Conservation (phyloP, 64 coral and sea anemone species). For the Hydrozoanthus tunicans region DNA sequence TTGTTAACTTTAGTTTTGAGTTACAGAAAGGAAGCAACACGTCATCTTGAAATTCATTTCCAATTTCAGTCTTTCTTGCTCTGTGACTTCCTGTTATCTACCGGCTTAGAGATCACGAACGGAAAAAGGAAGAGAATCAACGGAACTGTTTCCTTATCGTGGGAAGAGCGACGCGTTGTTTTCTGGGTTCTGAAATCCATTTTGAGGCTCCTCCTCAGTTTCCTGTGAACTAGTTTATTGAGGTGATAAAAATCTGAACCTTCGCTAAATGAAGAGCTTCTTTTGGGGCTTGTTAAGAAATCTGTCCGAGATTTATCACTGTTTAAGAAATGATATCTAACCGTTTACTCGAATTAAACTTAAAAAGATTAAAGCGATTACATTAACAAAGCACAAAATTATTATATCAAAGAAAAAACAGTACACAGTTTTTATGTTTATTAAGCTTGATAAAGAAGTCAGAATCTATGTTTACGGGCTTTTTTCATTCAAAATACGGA, state of each 20-base stretch:
- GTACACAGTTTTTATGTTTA: no score
- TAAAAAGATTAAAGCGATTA: neutral
- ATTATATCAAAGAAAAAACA: no score
- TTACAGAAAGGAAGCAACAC: neutral
- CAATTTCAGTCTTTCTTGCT: neutral
- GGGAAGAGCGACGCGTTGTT: neutral
- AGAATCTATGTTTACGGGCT: no score
- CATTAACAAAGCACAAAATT: no score
- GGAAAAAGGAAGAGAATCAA: constrained; percentile 11
- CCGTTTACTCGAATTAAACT: neutral
- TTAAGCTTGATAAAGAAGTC: no score
- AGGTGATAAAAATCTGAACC: neutral
- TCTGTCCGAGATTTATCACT: neutral
- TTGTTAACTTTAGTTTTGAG: neutral
- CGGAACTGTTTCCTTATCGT: neutral
- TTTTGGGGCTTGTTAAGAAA: neutral
- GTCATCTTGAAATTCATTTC: neutral
- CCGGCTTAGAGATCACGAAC: constrained; percentile 17
- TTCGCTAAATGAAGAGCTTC: no score
- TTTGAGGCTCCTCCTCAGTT: neutral
- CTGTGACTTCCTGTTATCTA: neutral
- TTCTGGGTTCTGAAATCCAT: neutral
- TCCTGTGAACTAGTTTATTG: neutral
- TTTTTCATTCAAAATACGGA: no score
- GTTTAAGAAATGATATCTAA: neutral